These are phyloP conservation scores for Matsumurasca onukii DNA, from an alignment of 1,140 invertebrate species.

Conservation along the genomic window DNA sequence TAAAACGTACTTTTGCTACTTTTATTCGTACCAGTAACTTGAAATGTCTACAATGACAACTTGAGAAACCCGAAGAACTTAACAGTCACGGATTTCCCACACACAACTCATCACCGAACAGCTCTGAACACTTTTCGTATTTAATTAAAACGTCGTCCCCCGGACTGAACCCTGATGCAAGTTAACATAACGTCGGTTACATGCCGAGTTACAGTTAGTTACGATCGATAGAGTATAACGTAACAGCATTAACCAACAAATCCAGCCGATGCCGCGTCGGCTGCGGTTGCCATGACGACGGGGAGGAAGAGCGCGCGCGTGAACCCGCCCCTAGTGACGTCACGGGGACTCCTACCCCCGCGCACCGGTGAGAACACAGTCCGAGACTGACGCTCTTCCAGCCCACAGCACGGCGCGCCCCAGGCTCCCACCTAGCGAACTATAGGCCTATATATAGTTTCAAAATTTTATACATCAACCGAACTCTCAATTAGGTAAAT, in stretches of 20 bases:
- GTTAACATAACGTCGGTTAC: not conserved
- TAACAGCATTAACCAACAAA: conserved; percentile 26
- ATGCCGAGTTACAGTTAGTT: not conserved
- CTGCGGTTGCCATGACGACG: conserved; percentile 15
- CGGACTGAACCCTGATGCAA: too few relatives aligned
- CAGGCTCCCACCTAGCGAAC: not conserved
- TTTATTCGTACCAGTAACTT: too few relatives aligned
- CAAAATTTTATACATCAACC: not conserved
- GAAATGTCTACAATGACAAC: too few relatives aligned
- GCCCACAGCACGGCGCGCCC: not conserved
- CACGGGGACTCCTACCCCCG: not conserved
- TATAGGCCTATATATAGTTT: not conserved
- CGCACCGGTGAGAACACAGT: not conserved
- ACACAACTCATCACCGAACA: too few relatives aligned
- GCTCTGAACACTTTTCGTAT: too few relatives aligned
- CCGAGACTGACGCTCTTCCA: not conserved
- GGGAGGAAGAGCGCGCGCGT: not conserved
- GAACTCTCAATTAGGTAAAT: not conserved
- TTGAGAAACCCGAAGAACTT: too few relatives aligned
- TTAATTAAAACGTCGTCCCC: too few relatives aligned
- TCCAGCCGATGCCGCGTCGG: conserved; percentile 14
- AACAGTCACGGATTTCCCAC: too few relatives aligned
- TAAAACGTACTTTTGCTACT: too few relatives aligned
- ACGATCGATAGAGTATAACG: conserved; percentile 23
- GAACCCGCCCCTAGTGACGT: conserved; percentile 15